Percentiles rank a stretch among this genome's conserved stretches.
Evolutionary conservation across 1,140 invertebrate genomes (phyloP).

Genomic region (Lanistes nyassanus): DNA sequence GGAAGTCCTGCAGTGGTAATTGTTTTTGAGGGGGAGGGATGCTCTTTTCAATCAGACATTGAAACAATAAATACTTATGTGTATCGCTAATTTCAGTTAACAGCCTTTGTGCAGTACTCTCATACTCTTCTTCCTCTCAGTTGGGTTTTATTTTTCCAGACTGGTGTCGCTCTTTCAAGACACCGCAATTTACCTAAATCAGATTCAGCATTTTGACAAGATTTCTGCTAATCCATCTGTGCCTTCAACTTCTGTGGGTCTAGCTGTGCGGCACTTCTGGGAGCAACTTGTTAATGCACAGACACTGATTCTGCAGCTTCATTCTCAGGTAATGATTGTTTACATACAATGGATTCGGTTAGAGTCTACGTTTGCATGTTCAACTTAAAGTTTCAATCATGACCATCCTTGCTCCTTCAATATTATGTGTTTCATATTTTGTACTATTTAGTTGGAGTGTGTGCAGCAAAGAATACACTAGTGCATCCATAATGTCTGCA

Average conservation of each 20-base stretch:
- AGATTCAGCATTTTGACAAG: conserved; percentile 34
- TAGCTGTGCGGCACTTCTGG: conserved; percentile 60
- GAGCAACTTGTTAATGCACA: conserved; percentile 52
- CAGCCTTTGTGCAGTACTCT: neutral
- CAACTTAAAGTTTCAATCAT: no score
- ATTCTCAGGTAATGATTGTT: conserved; percentile 53
- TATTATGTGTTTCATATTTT: no score
- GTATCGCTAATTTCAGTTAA: no score
- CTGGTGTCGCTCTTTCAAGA: conserved; percentile 59
- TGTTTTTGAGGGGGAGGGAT: neutral
- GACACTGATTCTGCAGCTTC: conserved; percentile 47
- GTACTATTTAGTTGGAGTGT: no score
- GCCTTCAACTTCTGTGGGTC: conserved; percentile 55
- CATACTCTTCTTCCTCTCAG: neutral
- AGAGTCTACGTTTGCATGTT: no score
- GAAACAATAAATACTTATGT: no score
- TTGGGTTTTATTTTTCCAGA: conserved; percentile 47
- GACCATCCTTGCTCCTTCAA: no score
- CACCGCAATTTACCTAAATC: conserved; percentile 45
- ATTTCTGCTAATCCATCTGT: conserved; percentile 23
- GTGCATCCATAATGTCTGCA: no score
- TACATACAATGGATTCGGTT: no score
- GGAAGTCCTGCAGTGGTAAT: neutral
- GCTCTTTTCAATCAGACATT: neutral
- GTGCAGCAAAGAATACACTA: no score